phyloP scores from a whole-genome alignment of 2,113 vertebrate species.

The Sylvia atricapilla region DNA sequence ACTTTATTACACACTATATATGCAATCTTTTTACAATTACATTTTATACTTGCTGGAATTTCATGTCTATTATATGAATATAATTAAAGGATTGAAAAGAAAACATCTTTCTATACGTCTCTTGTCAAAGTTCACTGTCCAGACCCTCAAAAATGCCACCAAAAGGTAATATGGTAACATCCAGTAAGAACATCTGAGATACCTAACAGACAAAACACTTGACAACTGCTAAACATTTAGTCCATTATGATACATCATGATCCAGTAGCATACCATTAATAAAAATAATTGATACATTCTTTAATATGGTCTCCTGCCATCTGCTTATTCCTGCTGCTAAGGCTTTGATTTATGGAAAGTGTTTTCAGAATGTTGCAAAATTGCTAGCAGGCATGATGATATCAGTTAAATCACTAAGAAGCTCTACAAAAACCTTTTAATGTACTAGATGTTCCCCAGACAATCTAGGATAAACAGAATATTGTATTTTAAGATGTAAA shows the following conservation, averaged over 20 bases:
- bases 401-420: conserved; percentile 68
- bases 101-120: conserved; percentile 25
- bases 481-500: conserved; percentile 71
- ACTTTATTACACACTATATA: conserved; percentile 41
- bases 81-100: conserved; percentile 56
- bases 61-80: conserved; percentile 58
- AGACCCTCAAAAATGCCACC: neutral
- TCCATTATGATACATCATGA: conserved; percentile 52
- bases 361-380: conserved; percentile 74
- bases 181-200: conserved; percentile 21
- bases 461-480: conserved; percentile 72
- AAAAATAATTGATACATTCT: conserved; percentile 72
- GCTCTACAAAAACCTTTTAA: conserved; percentile 68
- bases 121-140: conserved; percentile 28
- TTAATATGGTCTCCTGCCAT: conserved; percentile 69
- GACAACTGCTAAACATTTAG: conserved; percentile 57
- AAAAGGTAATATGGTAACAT: neutral
- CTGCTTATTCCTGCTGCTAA: conserved; percentile 71
- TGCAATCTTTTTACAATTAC: conserved; percentile 57
- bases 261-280: conserved; percentile 61
- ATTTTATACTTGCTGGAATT: conserved; percentile 58
- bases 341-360: conserved; percentile 75
- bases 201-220: conserved; percentile 36
- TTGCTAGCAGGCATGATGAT: conserved; percentile 72
- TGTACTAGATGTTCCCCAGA: conserved; percentile 69